phyloP scores from a whole-genome alignment of 2,797 vertebrate genomes.

The Novumbra hubbsi region DNA sequence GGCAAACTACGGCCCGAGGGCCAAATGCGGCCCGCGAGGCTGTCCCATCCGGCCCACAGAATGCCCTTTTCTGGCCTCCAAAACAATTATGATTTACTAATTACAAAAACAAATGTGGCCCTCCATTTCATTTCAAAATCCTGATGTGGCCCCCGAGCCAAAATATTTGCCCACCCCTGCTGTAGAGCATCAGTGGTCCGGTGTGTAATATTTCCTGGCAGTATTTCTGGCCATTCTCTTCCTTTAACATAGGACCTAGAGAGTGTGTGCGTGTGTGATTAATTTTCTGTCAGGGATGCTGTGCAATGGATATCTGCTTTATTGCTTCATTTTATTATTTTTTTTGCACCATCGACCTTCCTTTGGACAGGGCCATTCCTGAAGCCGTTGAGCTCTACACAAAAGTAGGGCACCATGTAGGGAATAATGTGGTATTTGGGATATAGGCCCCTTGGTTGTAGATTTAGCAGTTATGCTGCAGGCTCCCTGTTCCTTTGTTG shows the following conservation, averaged over 20 bases:
- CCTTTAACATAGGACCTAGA: constrained; percentile 55
- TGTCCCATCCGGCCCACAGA: too few relatives aligned
- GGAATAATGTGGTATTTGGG: neutral
- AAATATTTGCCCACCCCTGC: too few relatives aligned
- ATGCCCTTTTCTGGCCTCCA: too few relatives aligned
- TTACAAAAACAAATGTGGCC: too few relatives aligned
- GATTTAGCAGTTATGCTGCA: constrained; percentile 65
- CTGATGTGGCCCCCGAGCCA: too few relatives aligned
- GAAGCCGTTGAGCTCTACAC: neutral
- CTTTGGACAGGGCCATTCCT: neutral
- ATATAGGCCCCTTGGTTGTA: constrained; percentile 27
- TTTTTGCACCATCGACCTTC: neutral
- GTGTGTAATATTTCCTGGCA: neutral
- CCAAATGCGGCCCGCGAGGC: too few relatives aligned
- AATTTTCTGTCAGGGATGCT: constrained; percentile 60
- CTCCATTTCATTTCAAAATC: too few relatives aligned
- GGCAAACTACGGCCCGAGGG: too few relatives aligned
- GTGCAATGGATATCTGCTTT: constrained; percentile 59
- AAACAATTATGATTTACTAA: too few relatives aligned
- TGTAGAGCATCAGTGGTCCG: neutral
- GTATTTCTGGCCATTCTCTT: constrained; percentile 35
- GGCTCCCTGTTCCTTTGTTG: constrained; percentile 18
- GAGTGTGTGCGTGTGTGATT: constrained; percentile 50
- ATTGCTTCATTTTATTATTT: constrained; percentile 57
- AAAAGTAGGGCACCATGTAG: neutral